Percentiles rank a stretch among this genome's conserved stretches.
These are phyloP conservation scores for Ameiurus melas DNA, from an alignment of 2,113 vertebrate genomes.

Conservation along the genomic window DNA sequence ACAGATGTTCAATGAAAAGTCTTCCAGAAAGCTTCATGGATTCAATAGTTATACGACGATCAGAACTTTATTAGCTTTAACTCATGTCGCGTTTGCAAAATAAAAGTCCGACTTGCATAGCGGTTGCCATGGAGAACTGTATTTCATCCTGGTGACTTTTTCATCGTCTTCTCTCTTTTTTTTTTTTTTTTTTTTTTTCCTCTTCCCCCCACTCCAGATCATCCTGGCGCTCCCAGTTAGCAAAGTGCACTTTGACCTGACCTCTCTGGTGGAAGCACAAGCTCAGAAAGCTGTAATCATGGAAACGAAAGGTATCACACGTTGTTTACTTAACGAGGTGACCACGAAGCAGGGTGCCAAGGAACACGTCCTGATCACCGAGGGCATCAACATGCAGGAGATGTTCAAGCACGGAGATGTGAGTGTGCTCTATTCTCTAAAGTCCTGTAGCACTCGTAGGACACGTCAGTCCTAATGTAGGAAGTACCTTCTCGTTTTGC, in stretches of 20 bases:
- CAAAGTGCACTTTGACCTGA: slow-evolving; percentile 88
- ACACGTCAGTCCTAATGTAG: not conserved
- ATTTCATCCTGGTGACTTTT: not conserved
- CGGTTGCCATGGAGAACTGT: not conserved
- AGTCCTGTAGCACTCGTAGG: not conserved
- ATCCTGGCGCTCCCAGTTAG: slow-evolving; percentile 79
- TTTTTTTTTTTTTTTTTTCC: not conserved
- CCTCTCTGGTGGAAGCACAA: slow-evolving; percentile 78
- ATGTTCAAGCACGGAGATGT: slow-evolving; percentile 86
- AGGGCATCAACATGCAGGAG: slow-evolving; percentile 92
- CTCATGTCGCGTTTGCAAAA: not conserved
- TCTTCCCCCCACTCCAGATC: slow-evolving; percentile 67
- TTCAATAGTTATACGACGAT: not conserved
- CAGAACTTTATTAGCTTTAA: not conserved
- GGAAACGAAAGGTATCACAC: slow-evolving; percentile 85
- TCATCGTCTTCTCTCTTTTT: not conserved
- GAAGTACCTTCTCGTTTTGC: not conserved
- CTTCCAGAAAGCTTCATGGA: not conserved
- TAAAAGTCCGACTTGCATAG: not conserved
- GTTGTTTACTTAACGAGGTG: slow-evolving; percentile 84
- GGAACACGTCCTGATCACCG: slow-evolving; percentile 80
- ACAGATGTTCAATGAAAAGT: not conserved
- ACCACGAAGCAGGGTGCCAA: slow-evolving; percentile 72
- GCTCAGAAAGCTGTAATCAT: slow-evolving; percentile 79
- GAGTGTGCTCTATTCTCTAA: slow-evolving; percentile 5